These are phyloP conservation scores for Callospermophilus lateralis DNA, from an alignment of 2,113 vertebrate genomes.

Conservation along the genomic window DNA sequence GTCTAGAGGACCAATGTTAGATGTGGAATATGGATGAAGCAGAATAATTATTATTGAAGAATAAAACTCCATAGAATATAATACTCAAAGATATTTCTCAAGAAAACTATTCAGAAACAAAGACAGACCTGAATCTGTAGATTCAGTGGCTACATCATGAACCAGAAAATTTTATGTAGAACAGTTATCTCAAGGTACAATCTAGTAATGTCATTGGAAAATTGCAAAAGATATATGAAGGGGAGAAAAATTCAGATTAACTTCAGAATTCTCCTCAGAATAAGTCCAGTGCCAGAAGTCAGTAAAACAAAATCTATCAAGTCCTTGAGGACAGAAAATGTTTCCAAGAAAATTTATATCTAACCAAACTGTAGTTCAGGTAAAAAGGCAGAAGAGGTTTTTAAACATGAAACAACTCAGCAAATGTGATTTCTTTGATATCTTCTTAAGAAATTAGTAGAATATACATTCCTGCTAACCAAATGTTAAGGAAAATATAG, in stretches of 20 bases:
- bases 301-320: neutral
- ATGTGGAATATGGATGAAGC: neutral
- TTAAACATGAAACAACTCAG: neutral
- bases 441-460: neutral
- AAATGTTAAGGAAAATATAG: conserved; percentile 1
- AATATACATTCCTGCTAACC: neutral
- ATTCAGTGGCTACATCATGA: neutral
- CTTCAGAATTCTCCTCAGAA: conserved; percentile 1
- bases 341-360: neutral
- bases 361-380: neutral
- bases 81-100: conserved; percentile 27
- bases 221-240: neutral
- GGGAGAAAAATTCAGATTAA: neutral
- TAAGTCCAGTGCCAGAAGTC: neutral
- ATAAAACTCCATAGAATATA: conserved; percentile 6
- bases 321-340: neutral
- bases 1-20: neutral
- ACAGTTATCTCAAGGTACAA: neutral
- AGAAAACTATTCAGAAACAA: conserved; percentile 50
- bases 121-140: conserved; percentile 1
- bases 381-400: neutral
- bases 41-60: conserved; percentile 3
- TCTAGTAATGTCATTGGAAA: neutral
- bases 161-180: neutral
- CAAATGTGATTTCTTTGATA: conserved; percentile 1